Evolutionary conservation across 2,888 invertebrate species (phyloP).

Genomic region (Tetramorium bicarinatum): DNA sequence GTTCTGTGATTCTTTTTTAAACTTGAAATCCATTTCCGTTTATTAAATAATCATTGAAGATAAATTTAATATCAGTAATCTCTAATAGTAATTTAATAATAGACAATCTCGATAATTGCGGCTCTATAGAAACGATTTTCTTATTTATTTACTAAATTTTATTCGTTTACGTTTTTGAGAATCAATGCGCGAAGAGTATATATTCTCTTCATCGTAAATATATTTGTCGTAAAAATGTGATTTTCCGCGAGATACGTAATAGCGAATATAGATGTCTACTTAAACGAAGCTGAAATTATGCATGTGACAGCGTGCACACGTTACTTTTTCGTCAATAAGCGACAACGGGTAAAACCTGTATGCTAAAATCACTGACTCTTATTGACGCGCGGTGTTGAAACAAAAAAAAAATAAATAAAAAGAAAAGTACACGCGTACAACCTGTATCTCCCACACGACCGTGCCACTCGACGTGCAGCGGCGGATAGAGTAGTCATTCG

Average conservation of each 20-base stretch:
- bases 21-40: background rate
- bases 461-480: conserved; percentile 62
- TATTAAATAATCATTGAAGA: background rate
- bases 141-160: background rate
- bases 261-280: conserved; percentile 17
- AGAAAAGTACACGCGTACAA: conserved; percentile 23
- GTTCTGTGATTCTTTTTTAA: background rate
- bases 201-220: background rate
- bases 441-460: conserved; percentile 56
- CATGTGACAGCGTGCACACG: conserved; percentile 16
- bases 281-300: conserved; percentile 28
- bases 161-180: background rate
- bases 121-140: background rate
- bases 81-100: background rate
- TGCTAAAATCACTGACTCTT: conserved; percentile 36
- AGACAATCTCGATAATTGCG: background rate
- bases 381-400: conserved; percentile 59
- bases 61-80: background rate
- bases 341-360: conserved; percentile 22
- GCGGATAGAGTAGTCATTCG: conserved; percentile 68
- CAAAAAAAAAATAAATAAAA: background rate
- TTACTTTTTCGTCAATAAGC: conserved; percentile 30
- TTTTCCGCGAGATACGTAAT: background rate
- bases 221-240: background rate
- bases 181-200: background rate